Evolutionary conservation across 2,113 vertebrate species (phyloP).

Genomic region (Telmatochromis sp.): DNA sequence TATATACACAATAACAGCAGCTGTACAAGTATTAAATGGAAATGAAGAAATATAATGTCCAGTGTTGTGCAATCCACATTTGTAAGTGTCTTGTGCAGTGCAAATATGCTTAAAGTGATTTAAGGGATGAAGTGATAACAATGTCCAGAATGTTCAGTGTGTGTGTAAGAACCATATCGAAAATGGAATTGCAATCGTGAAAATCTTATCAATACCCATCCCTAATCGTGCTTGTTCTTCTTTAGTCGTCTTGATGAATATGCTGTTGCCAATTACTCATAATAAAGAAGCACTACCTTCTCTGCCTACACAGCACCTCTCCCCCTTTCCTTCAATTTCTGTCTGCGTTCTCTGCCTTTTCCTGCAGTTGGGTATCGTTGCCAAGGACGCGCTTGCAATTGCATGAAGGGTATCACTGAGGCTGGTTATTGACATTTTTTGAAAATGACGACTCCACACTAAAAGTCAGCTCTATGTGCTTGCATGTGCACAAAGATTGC

Average conservation of each 20-base stretch:
- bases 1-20: not conserved
- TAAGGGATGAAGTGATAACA: not conserved
- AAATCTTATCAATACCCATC: not conserved
- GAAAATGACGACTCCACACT: conserved; percentile 15
- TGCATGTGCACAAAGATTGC: conserved; percentile 24
- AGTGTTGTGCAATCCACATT: not conserved
- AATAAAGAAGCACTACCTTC: not conserved
- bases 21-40: not conserved
- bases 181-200: not conserved
- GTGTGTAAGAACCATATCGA: not conserved
- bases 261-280: not conserved
- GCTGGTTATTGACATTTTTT: not conserved
- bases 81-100: not conserved
- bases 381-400: conserved; percentile 25
- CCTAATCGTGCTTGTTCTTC: not conserved
- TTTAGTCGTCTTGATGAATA: not conserved
- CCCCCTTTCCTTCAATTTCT: not conserved
- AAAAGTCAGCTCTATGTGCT: not conserved
- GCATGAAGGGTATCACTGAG: conserved; percentile 28
- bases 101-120: not conserved
- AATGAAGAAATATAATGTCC: not conserved
- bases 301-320: not conserved
- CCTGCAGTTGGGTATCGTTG: not conserved
- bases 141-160: not conserved
- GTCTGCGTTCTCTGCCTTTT: not conserved